phyloP scores from a whole-genome alignment of 2,797 vertebrate genomes.

The Intellagama lesueurii region DNA sequence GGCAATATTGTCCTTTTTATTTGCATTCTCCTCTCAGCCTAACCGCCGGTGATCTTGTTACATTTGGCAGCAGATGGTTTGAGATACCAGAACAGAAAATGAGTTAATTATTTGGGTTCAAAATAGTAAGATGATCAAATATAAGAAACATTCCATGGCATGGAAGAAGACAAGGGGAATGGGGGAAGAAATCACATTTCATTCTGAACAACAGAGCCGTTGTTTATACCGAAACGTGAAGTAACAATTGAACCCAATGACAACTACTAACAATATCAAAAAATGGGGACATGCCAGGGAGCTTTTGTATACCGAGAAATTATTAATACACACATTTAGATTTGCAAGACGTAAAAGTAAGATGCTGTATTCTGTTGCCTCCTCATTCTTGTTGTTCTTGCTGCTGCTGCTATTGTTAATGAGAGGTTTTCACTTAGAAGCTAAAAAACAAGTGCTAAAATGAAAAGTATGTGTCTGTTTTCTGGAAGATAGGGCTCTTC shows the following conservation, averaged over 20 bases:
- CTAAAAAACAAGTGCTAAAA: not conserved
- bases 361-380: not conserved
- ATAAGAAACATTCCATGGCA: constrained; percentile 60
- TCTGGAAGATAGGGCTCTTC: not conserved
- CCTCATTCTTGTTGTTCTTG: not conserved
- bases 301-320: not conserved
- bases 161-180: constrained; percentile 36
- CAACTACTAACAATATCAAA: too few species aligned
- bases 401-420: not conserved
- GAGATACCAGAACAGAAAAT: constrained; percentile 71
- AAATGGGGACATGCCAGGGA: not conserved
- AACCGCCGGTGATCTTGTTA: constrained; percentile 70
- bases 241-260: too few species aligned
- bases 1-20: constrained; percentile 72
- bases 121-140: constrained; percentile 62
- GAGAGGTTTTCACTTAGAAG: not conserved
- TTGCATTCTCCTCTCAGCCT: constrained; percentile 65
- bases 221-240: too few species aligned
- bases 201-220: constrained; percentile 43
- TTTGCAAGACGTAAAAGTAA: not conserved
- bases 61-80: constrained; percentile 75
- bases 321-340: constrained; percentile 10
- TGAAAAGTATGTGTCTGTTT: not conserved
- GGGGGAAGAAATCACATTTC: constrained; percentile 20
- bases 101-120: constrained; percentile 70